Evolutionary conservation across 37 sponge, comb jelly and placozoan genomes (phyloP).

Genomic region (Aplysina aerophoba): DNA sequence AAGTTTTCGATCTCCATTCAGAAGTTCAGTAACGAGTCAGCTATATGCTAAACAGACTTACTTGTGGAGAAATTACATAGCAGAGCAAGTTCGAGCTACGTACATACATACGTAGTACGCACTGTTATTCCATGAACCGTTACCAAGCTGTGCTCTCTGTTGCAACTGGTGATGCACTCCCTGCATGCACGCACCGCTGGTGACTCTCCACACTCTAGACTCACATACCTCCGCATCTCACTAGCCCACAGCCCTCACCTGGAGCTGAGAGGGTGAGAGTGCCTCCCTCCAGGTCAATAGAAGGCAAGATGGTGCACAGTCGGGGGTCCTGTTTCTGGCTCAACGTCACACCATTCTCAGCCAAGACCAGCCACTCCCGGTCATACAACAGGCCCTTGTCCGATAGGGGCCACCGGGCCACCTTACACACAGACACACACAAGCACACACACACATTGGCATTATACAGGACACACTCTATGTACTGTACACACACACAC

Average conservation of each 20-base stretch:
- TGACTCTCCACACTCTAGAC: background rate
- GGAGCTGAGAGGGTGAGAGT: constrained; percentile 47
- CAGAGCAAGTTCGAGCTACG: no score
- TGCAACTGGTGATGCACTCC: no score
- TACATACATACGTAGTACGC: no score
- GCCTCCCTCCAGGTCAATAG: constrained; percentile 51
- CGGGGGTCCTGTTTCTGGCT: constrained; percentile 81
- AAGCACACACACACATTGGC: constrained; percentile 19
- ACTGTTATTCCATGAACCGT: no score
- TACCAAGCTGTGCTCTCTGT: no score
- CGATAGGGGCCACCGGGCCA: constrained; percentile 75
- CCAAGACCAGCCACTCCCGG: constrained; percentile 84
- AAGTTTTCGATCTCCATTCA: no score
- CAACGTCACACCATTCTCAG: constrained; percentile 45
- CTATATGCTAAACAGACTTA: no score
- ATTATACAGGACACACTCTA: background rate
- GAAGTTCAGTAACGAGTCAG: no score
- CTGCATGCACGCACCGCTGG: no score
- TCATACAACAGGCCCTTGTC: constrained; percentile 81
- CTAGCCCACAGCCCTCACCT: constrained; percentile 14
- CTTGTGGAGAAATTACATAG: no score
- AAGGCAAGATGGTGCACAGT: constrained; percentile 64
- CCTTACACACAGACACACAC: constrained; percentile 42
- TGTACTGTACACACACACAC: background rate
- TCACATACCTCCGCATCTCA: background rate